A percentile compares a stretch with the other conserved stretches of the same genome.
Evolutionary conservation across 2,888 invertebrate species (phyloP).

Genomic region (Hetaerina titia): DNA sequence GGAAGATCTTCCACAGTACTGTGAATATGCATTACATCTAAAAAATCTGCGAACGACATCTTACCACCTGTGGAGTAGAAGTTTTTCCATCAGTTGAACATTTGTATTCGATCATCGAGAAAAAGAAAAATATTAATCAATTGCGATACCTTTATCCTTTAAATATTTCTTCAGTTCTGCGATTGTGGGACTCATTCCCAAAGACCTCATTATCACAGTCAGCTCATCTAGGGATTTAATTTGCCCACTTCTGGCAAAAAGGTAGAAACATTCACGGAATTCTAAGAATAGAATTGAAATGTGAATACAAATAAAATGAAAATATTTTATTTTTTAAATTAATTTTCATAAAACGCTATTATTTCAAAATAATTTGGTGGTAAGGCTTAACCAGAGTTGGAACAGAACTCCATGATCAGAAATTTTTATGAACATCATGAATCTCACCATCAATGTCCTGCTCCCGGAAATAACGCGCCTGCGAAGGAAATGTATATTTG

Average conservation of each 20-base stretch:
- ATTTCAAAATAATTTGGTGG: neutral
- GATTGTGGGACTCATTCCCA: slow-evolving; percentile 96
- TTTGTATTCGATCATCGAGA: no score
- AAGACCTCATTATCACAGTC: slow-evolving; percentile 95
- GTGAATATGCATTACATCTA: slow-evolving; percentile 97
- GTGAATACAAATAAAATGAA: slow-evolving; percentile 68
- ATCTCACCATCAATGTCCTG: slow-evolving; percentile 95
- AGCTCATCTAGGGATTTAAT: slow-evolving; percentile 94
- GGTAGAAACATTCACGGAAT: slow-evolving; percentile 97
- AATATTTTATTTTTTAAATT: slow-evolving; percentile 33
- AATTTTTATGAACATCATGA: slow-evolving; percentile 60
- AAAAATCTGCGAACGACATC: slow-evolving; percentile 96
- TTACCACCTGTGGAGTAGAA: slow-evolving; percentile 84
- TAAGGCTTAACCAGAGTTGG: neutral
- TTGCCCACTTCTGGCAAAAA: slow-evolving; percentile 93
- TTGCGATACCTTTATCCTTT: slow-evolving; percentile 82
- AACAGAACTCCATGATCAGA: neutral
- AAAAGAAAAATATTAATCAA: neutral
- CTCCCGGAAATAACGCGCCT: slow-evolving; percentile 97
- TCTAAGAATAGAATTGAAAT: slow-evolving; percentile 81
- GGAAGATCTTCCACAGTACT: slow-evolving; percentile 90
- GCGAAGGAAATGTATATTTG: slow-evolving; percentile 74
- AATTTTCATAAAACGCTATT: neutral
- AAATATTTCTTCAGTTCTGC: slow-evolving; percentile 92
- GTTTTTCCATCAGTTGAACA: neutral